phyloP scores from a whole-genome alignment of 2,113 vertebrate genomes.

The Amphiprion percula region DNA sequence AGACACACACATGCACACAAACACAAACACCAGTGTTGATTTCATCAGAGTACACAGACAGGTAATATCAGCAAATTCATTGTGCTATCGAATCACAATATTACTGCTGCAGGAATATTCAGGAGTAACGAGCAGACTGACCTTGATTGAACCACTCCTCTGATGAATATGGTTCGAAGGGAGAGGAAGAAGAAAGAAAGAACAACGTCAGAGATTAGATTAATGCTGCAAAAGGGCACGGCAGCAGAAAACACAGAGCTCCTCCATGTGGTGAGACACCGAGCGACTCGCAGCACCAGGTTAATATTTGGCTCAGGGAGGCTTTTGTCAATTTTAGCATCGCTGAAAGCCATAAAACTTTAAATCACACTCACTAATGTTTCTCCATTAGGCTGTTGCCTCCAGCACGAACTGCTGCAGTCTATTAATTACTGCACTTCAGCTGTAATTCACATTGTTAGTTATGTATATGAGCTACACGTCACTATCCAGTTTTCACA shows the following conservation, averaged over 20 bases:
- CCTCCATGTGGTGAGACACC: constrained; percentile 35
- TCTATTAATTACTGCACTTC: constrained; percentile 21
- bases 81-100: constrained; percentile 19
- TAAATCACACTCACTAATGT: constrained; percentile 29
- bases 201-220: constrained; percentile 59
- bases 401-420: constrained; percentile 14
- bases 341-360: constrained; percentile 26
- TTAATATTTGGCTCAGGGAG: constrained; percentile 3
- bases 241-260: constrained; percentile 39
- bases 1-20: constrained; percentile 68
- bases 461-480: constrained; percentile 4
- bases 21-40: constrained; percentile 61
- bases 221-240: constrained; percentile 30
- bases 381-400: constrained; percentile 25
- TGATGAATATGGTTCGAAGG: constrained; percentile 73
- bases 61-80: constrained; percentile 52
- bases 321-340: constrained; percentile 33
- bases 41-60: constrained; percentile 20
- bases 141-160: constrained; percentile 98
- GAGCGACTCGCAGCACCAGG: constrained; percentile 11
- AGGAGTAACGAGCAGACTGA: constrained; percentile 81
- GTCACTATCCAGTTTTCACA: background rate
- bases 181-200: constrained; percentile 55
- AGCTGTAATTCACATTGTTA: background rate
- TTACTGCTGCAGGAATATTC: constrained; percentile 24